phyloP scores from a whole-genome alignment of 2,797 vertebrate genomes.

The Vireo griseus region DNA sequence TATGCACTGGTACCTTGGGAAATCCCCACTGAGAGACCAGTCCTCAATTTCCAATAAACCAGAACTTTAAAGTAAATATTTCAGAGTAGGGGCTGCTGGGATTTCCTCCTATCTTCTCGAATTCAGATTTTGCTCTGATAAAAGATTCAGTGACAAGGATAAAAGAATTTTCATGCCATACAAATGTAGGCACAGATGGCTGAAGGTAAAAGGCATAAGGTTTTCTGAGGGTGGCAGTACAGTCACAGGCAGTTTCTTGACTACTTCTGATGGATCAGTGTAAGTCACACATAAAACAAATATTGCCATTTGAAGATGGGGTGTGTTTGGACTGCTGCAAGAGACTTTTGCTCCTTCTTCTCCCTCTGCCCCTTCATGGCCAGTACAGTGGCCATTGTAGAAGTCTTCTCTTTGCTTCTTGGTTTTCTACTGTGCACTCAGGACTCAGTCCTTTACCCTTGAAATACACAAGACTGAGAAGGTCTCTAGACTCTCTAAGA shows the following conservation, averaged over 20 bases:
- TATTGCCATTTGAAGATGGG: background rate
- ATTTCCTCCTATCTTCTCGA: background rate
- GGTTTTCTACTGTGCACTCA: background rate
- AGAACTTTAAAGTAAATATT: background rate
- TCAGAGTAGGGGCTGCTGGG: background rate
- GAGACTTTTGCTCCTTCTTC: background rate
- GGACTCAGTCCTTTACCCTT: background rate
- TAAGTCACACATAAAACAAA: background rate
- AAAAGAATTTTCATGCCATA: background rate
- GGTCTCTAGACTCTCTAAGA: background rate
- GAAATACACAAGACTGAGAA: background rate
- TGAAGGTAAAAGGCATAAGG: background rate
- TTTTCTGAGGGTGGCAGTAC: background rate
- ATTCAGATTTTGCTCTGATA: background rate
- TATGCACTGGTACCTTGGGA: background rate
- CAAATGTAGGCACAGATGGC: background rate
- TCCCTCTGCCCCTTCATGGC: background rate
- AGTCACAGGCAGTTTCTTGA: background rate
- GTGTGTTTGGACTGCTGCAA: background rate
- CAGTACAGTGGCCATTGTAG: accelerated
- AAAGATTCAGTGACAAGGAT: background rate
- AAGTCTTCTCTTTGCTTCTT: background rate
- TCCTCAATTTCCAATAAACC: background rate
- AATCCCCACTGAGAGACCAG: background rate
- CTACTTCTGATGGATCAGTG: background rate